Evolutionary conservation across 2,888 invertebrate genomes (phyloP).

Genomic region (Zygothrica quintamaculata): DNA sequence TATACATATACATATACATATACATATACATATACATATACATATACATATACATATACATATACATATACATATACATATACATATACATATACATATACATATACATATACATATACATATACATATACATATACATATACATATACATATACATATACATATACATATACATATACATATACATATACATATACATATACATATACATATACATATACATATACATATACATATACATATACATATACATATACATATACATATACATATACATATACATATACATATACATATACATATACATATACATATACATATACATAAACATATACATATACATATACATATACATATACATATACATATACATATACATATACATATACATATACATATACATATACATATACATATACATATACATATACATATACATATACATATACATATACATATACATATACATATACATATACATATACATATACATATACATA

Average conservation of each 20-base stretch:
- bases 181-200: not conserved
- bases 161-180: not conserved
- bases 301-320: constrained; percentile 3
- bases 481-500: constrained; percentile 3
- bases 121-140: not conserved
- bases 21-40: not conserved
- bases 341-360: constrained; percentile 4
- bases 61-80: not conserved
- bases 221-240: not conserved
- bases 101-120: not conserved
- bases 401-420: constrained; percentile 6
- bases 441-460: constrained; percentile 2
- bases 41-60: not conserved
- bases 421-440: not conserved
- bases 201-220: not conserved
- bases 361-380: constrained; percentile 5
- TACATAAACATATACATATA: constrained; percentile 3
- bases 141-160: not conserved
- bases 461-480: constrained; percentile 2
- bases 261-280: constrained; percentile 3
- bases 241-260: not conserved
- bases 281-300: constrained; percentile 4
- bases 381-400: constrained; percentile 7
- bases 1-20: not conserved
- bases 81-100: not conserved